phyloP scores from a whole-genome alignment of 1,140 invertebrate species.

The Dendrolimus kikuchii region DNA sequence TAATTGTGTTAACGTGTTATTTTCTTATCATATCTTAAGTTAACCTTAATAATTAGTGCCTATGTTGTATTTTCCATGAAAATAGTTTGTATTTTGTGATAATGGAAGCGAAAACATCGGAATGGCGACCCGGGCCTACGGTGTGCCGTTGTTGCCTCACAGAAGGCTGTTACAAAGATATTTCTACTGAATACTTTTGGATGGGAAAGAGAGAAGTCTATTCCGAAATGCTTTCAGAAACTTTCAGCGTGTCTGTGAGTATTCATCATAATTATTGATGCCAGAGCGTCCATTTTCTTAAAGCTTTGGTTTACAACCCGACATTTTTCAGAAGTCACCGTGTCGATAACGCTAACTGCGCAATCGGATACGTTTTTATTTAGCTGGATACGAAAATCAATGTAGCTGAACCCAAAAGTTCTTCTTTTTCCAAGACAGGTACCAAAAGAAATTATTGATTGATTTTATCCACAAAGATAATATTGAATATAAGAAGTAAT shows the following conservation, averaged over 20 bases:
- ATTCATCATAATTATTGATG: conserved; percentile 7
- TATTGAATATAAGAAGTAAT: too few relatives aligned
- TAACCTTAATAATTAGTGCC: conserved; percentile 29
- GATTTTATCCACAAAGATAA: too few relatives aligned
- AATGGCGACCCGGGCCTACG: conserved; percentile 55
- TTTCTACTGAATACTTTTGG: conserved; percentile 66
- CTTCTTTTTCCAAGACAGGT: too few relatives aligned
- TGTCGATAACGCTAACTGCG: not conserved
- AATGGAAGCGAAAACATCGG: conserved; percentile 50
- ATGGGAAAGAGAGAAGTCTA: conserved; percentile 64
- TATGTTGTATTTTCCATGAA: conserved; percentile 34
- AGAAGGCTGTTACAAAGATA: conserved; percentile 62
- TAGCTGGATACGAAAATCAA: conserved; percentile 19
- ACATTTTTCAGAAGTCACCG: conserved; percentile 6
- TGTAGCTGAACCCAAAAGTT: not conserved
- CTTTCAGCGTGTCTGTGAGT: conserved; percentile 46
- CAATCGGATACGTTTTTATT: conserved; percentile 4
- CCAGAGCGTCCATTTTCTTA: conserved; percentile 20
- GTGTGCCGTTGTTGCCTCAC: conserved; percentile 59
- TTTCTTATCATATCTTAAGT: conserved; percentile 11
- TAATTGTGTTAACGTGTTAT: not conserved
- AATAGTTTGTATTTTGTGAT: conserved; percentile 26
- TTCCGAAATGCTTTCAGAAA: conserved; percentile 51
- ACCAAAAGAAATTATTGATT: too few relatives aligned
- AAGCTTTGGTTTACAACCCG: conserved; percentile 13